Conservation (phyloP, 2,888 invertebrate genomes). For the Mesorhabditis belari region DNA sequence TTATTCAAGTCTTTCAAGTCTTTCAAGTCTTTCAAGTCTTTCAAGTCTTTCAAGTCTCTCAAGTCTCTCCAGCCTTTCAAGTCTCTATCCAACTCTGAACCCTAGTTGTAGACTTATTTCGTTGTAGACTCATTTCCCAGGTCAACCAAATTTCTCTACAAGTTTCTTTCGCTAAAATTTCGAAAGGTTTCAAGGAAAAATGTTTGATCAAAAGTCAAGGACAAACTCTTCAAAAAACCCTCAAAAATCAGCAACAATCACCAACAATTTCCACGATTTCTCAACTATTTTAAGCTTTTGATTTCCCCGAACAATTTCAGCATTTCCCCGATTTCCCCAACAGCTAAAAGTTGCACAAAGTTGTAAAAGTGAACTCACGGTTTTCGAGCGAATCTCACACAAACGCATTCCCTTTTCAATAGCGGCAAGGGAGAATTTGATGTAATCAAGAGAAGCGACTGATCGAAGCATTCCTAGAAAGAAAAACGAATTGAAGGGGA, state of each 20-base stretch:
- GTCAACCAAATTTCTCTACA: background rate
- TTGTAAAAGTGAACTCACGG: slow-evolving; percentile 21
- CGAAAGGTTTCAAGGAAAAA: too few relatives aligned
- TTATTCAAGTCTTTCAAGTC: too few relatives aligned
- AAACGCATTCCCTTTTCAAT: slow-evolving; percentile 49
- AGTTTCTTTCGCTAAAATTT: too few relatives aligned
- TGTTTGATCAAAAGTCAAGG: too few relatives aligned
- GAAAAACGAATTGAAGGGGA: background rate
- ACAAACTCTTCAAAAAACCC: too few relatives aligned
- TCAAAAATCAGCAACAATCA: too few relatives aligned
- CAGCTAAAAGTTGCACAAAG: too few relatives aligned
- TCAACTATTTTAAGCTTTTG: too few relatives aligned
- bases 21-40: too few relatives aligned
- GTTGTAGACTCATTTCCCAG: background rate
- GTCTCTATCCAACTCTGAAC: background rate
- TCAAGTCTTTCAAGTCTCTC: too few relatives aligned
- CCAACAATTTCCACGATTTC: too few relatives aligned
- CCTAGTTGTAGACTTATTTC: background rate
- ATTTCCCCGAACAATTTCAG: background rate
- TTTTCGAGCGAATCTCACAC: slow-evolving; percentile 42
- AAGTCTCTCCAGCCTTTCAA: too few relatives aligned
- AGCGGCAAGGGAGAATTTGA: slow-evolving; percentile 51
- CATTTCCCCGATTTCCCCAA: background rate
- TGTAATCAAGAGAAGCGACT: slow-evolving; percentile 51
- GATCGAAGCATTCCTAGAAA: slow-evolving; percentile 45